phyloP scores from a whole-genome alignment of 1,140 invertebrate species.

The Streblospio benedicti region DNA sequence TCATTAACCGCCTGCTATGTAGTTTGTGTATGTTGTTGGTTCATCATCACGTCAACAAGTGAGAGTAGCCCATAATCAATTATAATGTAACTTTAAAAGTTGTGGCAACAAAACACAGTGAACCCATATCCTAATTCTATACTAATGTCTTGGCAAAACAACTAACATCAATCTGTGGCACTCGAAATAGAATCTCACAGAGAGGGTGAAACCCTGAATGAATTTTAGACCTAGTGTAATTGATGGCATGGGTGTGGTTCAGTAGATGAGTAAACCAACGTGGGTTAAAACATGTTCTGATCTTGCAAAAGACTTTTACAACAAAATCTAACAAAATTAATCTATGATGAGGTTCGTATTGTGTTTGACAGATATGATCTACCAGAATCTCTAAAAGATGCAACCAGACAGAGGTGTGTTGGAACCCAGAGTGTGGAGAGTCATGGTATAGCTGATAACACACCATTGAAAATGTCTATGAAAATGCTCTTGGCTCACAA shows the following conservation, averaged over 20 bases:
- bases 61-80: no score
- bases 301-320: background rate
- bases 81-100: no score
- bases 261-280: constrained; percentile 9
- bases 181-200: no score
- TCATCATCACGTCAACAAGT: no score
- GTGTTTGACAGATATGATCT: constrained; percentile 18
- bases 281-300: constrained; percentile 3
- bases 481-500: constrained; percentile 7
- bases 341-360: constrained; percentile 9
- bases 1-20: no score
- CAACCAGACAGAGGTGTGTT: background rate
- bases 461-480: constrained; percentile 7
- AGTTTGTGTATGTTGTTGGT: no score
- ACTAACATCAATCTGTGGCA: background rate
- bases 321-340: constrained; percentile 4
- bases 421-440: background rate
- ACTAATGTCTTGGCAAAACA: no score
- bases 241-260: constrained; percentile 13
- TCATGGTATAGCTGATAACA: constrained; percentile 17
- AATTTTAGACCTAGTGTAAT: no score
- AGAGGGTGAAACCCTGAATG: background rate
- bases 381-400: constrained; percentile 8
- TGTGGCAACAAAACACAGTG: no score
- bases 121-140: no score